A percentile compares a stretch with the other conserved stretches of the same genome.
These are phyloP conservation scores for Apotomis capreana DNA, from an alignment of 2,888 invertebrate genomes.

Conservation along the genomic window DNA sequence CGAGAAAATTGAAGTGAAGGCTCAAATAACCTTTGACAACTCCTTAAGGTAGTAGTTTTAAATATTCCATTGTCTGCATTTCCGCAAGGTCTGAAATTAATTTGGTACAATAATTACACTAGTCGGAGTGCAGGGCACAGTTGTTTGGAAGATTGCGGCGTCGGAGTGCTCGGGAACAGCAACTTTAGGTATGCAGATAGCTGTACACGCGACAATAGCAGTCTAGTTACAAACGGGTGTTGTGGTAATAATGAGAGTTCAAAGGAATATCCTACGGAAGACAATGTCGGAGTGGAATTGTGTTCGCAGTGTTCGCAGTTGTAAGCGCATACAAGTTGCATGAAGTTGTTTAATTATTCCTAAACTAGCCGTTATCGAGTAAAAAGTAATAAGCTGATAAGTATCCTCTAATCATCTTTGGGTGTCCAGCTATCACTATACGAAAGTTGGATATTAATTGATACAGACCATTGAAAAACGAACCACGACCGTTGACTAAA, in stretches of 20 bases:
- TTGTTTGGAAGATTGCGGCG: conserved; percentile 13
- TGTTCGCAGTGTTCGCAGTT: conserved; percentile 2
- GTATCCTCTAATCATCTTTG: too few species aligned
- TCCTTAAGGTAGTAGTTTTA: conserved; percentile 12
- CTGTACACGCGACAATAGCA: conserved; percentile 4
- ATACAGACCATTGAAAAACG: not conserved
- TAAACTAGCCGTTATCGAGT: too few species aligned
- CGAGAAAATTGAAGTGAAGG: not conserved
- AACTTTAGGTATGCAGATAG: conserved; percentile 14
- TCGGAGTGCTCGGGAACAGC: not conserved
- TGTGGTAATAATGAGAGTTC: conserved; percentile 22
- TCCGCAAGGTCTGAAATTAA: conserved; percentile 7
- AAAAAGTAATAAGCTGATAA: too few species aligned
- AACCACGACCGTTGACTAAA: not conserved
- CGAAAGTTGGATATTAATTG: too few species aligned
- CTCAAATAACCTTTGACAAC: not conserved
- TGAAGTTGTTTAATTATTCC: too few species aligned
- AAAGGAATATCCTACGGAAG: conserved; percentile 18
- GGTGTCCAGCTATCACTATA: too few species aligned
- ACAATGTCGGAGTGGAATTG: conserved; percentile 19
- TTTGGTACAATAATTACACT: conserved; percentile 23
- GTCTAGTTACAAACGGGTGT: conserved; percentile 25
- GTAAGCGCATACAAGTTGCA: not conserved
- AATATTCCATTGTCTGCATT: conserved; percentile 3
- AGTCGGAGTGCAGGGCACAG: not conserved